Conservation (phyloP, 1,140 invertebrate species). For the Diachasmimorpha longicaudata region DNA sequence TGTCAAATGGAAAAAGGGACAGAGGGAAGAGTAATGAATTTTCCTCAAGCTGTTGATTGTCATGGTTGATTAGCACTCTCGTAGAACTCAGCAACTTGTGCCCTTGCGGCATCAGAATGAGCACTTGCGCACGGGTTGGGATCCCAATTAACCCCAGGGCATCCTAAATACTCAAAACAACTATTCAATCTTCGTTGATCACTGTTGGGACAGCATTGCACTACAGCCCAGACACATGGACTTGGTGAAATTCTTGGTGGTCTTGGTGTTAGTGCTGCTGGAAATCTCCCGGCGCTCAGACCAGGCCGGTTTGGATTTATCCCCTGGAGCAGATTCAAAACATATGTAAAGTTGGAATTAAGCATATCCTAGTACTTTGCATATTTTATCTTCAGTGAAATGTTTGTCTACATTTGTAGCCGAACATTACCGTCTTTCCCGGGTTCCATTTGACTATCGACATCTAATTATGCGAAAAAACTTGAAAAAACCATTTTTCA, state of each 20-base stretch:
- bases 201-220: slow-evolving; percentile 68
- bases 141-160: slow-evolving; percentile 69
- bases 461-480: no score
- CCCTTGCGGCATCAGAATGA: slow-evolving; percentile 61
- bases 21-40: background rate
- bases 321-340: slow-evolving; percentile 26
- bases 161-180: slow-evolving; percentile 73
- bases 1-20: background rate
- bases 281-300: slow-evolving; percentile 36
- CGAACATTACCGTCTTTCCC: no score
- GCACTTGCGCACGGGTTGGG: slow-evolving; percentile 67
- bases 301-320: slow-evolving; percentile 41
- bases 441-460: no score
- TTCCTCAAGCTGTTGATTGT: slow-evolving; percentile 1
- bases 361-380: no score
- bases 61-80: slow-evolving; percentile 23
- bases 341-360: background rate
- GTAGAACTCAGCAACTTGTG: slow-evolving; percentile 60
- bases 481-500: no score
- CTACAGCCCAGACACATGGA: slow-evolving; percentile 71
- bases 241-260: slow-evolving; percentile 50
- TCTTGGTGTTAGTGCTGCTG: slow-evolving; percentile 33
- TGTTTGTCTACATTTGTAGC: no score
- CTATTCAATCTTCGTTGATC: slow-evolving; percentile 48
- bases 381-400: no score